Base-by-base conservation (phyloP, 2,888 invertebrate genomes). In the Petrolisthes cinctipes region DNA sequence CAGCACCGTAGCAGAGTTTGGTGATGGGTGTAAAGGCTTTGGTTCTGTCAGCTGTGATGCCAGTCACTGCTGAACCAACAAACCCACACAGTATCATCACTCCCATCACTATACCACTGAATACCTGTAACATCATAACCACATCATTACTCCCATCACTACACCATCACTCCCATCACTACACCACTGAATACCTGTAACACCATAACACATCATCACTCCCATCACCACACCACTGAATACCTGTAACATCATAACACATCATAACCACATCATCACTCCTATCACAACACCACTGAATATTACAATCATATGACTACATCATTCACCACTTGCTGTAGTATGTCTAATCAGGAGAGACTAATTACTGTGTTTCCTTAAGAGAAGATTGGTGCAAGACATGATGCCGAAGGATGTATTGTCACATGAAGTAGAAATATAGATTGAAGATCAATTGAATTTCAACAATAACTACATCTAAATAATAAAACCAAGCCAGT, bases 51-150 rank as follows among this genome's bases (percentile, higher is more conserved):
- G 82, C 90, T 53, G 80, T 56, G 53, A 89, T 76, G 11, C 90
- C 89, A 17, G 83, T 88, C 23, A 85, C 83, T 23, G 87, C 89
- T 9, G 90, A 89, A 7, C 90, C 90, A 23, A 83, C 90, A 61
- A 90, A 89, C 11, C 90, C 90, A n/a, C 85, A 73, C 68, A 90
- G 61, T 66, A 90, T 86, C 85, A 90, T 81, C 51, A 81, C 79
- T 7, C 82, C 90, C 66, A 86, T 90, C 3, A 73, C 68, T 53
- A 90, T 14, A 3, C 90, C 90, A 51, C 87, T 79, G 84, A 90
- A 90, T 0, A 83, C 73, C 89, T 89, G 85, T 17, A 23, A 20
- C 20, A 53, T 7, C 4, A 20, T 23, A 83, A 81, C 23, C n/a
- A 7, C 51, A 5, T 17, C 37, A 11, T 78, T 17, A 78, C 37